Percentiles rank a stretch among this genome's conserved stretches.
Conservation (phyloP, 2,113 vertebrate genomes). For the Malurus melanocephalus region DNA sequence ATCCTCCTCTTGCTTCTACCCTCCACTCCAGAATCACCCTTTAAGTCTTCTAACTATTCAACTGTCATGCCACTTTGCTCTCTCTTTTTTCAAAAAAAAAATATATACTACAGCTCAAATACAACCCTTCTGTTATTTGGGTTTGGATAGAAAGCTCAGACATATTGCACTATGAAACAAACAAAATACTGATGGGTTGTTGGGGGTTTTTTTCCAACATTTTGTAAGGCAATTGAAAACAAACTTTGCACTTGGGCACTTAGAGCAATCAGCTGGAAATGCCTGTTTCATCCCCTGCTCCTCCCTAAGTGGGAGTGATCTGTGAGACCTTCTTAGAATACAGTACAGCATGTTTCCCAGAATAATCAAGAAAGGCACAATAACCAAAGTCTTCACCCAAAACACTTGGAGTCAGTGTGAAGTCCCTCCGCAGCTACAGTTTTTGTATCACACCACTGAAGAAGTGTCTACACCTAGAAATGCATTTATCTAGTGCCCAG, state of each 20-base stretch:
- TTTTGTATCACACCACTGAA: background rate
- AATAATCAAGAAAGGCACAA: background rate
- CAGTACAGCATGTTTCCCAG: background rate
- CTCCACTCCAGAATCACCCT: background rate
- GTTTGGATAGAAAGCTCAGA: background rate
- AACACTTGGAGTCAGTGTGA: background rate
- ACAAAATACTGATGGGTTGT: background rate
- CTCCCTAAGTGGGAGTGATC: background rate
- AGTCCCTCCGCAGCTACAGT: background rate
- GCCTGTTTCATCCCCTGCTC: background rate
- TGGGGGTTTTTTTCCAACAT: background rate
- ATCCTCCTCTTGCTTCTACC: background rate
- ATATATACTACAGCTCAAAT: background rate
- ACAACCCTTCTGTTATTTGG: background rate
- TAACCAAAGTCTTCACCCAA: background rate
- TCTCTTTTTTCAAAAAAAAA: background rate
- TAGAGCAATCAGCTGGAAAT: background rate
- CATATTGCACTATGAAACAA: background rate
- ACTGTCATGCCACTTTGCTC: accelerated
- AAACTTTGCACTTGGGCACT: background rate
- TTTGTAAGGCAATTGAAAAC: background rate
- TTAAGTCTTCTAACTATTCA: background rate
- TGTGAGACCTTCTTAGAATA: background rate
- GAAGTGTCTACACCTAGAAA: background rate
- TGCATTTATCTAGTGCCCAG: background rate